Evolutionary conservation across 2,797 vertebrate genomes (phyloP), one percentile per base, ranked within the genome.

Genomic region (Acipenser transmontanus): DNA sequence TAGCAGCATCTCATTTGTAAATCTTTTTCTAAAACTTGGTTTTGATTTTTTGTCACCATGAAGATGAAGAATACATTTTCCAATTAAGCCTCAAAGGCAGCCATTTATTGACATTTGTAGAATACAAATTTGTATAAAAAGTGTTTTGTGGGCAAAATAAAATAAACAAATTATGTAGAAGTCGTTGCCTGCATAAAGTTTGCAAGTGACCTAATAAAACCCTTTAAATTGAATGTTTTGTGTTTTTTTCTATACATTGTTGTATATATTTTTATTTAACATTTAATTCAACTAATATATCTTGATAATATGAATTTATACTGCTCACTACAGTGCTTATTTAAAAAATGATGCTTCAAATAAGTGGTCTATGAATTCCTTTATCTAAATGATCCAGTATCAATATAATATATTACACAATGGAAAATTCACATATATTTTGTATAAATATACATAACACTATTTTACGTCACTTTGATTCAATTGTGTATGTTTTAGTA

Each of bases 1-100:
- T 96, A 95, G 94, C 93, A 93, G 94, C 93, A 96, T 95, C 94
- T 96, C 95, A 96, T 96, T 97, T 97, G 93, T 96, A 97, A 95
- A 94, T 94, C 93, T 92, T 96, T 96, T 95, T 91, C 90, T 93
- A 91, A 91, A 88, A 92, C 91, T 84, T 92, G 79, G 64, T 34
- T 34, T 78, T 86, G 82, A 80, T 93, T 91, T 17, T 88, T 91
- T 85, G 85, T 87, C 88, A 87, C 91, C 87, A 91, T 94, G 92
- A 91, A 91, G 89, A 94, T 93, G 95, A 94, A 92, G 94, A 91
- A 93, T 90, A 88, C 86, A 69, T 81, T 93, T 84, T 91, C 92
- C 93, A 94, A 92, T 89, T 93, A 92, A 91, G 93, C 94, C 95
- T 95, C 80, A 89, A 90, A 93, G 93, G 93, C 94, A 91, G 82